phyloP scores from a whole-genome alignment of 1,140 invertebrate genomes.

The Heliconius melpomene region DNA sequence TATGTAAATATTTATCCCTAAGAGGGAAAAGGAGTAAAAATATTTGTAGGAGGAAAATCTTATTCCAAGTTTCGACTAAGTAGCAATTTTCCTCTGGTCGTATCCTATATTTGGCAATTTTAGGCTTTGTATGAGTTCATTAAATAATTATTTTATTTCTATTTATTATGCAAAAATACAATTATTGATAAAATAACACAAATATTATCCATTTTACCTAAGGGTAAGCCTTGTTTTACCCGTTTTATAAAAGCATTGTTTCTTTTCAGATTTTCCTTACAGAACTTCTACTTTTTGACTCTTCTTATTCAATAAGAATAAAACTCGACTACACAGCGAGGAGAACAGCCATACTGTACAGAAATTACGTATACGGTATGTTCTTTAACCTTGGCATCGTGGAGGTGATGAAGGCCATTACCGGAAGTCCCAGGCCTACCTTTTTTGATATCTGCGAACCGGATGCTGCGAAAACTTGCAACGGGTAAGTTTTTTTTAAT shows the following conservation, averaged over 20 bases:
- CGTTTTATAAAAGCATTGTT: background rate
- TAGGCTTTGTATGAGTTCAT: no score
- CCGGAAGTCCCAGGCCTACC: conserved; percentile 86
- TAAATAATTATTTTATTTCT: no score
- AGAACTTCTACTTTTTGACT: conserved; percentile 50
- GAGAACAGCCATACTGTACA: conserved; percentile 62
- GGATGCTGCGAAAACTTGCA: conserved; percentile 82
- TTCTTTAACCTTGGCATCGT: conserved; percentile 79
- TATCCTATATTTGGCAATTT: no score
- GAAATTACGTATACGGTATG: conserved; percentile 81
- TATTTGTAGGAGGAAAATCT: no score
- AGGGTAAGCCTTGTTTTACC: no score
- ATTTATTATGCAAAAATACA: no score
- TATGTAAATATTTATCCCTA: no score
- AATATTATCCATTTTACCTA: no score
- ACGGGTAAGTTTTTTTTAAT: conserved; percentile 73
- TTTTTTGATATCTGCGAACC: conserved; percentile 87
- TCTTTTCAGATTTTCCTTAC: conserved; percentile 55
- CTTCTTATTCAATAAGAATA: conserved; percentile 33
- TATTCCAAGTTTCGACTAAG: conserved; percentile 45
- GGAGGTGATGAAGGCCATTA: conserved; percentile 83
- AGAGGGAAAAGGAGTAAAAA: no score
- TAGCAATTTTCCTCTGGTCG: no score
- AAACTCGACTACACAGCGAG: conserved; percentile 34
- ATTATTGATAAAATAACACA: no score